Percentiles rank a stretch among this genome's conserved stretches.
Evolutionary conservation across 2,113 vertebrate genomes (phyloP).

Genomic region (Cardinalis cardinalis): DNA sequence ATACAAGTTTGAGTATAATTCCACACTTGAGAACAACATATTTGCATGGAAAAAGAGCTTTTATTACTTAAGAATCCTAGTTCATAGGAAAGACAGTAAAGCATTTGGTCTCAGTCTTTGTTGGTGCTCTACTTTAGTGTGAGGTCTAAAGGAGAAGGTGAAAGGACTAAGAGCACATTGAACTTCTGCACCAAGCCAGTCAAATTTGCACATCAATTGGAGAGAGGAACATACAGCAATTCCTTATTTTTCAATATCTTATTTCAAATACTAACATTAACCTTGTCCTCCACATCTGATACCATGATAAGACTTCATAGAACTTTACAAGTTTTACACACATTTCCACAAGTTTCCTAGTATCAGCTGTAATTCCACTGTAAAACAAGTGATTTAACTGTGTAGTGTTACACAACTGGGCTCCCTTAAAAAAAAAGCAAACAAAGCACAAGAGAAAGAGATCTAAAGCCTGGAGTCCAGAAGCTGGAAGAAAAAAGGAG

Average conservation of each 20-base stretch:
- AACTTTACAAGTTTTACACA: constrained; percentile 1
- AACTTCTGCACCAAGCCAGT: not conserved
- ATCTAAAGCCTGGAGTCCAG: not conserved
- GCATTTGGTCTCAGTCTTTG: constrained; percentile 8
- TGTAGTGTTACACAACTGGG: not conserved
- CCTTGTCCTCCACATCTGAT: not conserved
- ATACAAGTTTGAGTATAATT: not conserved
- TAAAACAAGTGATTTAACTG: not conserved
- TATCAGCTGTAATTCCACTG: not conserved
- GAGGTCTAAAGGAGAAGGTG: not conserved
- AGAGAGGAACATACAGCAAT: not conserved
- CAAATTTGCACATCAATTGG: not conserved
- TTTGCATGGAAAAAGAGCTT: constrained; percentile 1
- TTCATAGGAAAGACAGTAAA: constrained; percentile 8
- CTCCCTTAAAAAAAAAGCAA: not conserved
- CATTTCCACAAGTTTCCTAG: not conserved
- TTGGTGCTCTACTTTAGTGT: not conserved
- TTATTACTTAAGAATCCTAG: constrained; percentile 9
- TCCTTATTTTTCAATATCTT: constrained; percentile 3
- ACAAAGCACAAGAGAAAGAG: not conserved
- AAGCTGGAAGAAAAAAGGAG: constrained; percentile 14
- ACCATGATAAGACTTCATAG: constrained; percentile 25
- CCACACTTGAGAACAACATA: not conserved
- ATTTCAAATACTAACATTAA: constrained; percentile 12
- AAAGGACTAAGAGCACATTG: not conserved